A percentile compares a stretch with the other conserved stretches of the same genome.
Conservation (phyloP, 2,113 vertebrate genomes). For the Percina caprodes region DNA sequence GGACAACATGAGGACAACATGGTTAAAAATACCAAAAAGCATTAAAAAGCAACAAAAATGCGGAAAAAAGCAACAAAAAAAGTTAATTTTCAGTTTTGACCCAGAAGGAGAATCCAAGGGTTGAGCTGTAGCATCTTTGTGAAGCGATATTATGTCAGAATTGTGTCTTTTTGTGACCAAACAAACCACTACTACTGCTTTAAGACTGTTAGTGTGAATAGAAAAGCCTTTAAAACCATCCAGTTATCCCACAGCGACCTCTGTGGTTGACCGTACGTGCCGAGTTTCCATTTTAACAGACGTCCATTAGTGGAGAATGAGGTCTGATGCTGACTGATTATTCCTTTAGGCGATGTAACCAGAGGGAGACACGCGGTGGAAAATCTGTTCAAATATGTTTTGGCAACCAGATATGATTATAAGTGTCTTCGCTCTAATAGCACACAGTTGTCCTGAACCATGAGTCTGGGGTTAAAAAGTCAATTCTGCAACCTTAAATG, state of each 20-base stretch:
- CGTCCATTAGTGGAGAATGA: conserved; percentile 13
- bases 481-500: conserved; percentile 45
- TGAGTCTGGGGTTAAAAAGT: conserved; percentile 30
- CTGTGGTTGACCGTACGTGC: conserved; percentile 1
- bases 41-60: too few species aligned
- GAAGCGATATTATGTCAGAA: background rate
- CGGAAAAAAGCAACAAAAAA: too few species aligned
- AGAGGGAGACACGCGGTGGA: background rate
- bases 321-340: conserved; percentile 32
- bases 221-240: background rate
- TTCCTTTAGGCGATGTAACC: conserved; percentile 15
- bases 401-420: conserved; percentile 22
- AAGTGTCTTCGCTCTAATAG: conserved; percentile 25
- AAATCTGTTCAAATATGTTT: conserved; percentile 24
- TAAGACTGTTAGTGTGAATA: background rate
- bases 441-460: conserved; percentile 5
- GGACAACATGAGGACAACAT: too few species aligned
- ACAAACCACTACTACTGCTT: background rate
- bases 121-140: background rate
- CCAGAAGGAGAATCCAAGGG: too few species aligned
- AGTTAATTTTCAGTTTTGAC: too few species aligned
- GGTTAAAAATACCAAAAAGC: too few species aligned
- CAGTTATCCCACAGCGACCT: background rate
- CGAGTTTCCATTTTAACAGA: conserved; percentile 19
- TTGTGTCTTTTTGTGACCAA: background rate